phyloP scores from a whole-genome alignment of 2,888 invertebrate genomes.

The Rosalia funebris region DNA sequence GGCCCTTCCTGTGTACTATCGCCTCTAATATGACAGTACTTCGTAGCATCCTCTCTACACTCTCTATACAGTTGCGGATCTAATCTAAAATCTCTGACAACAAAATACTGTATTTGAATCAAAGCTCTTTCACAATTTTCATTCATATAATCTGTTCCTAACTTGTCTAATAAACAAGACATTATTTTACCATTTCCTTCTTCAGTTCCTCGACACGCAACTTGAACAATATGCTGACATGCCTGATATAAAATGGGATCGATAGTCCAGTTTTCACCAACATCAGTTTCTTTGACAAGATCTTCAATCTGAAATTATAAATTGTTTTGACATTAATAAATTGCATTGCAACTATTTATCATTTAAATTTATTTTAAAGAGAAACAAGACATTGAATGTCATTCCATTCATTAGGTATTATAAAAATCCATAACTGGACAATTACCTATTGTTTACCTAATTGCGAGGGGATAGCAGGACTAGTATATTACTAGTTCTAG shows the following conservation, averaged over 20 bases:
- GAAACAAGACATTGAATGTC: no score
- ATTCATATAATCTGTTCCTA: constrained; percentile 86
- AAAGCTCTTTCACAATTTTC: constrained; percentile 90
- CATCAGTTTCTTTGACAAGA: constrained; percentile 87
- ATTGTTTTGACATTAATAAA: no score
- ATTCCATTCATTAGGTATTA: no score
- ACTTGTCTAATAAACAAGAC: constrained; percentile 92
- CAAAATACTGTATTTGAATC: constrained; percentile 96
- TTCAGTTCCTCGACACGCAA: constrained; percentile 76
- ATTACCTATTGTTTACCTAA: no score
- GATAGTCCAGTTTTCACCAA: constrained; percentile 95
- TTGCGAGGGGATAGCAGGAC: no score
- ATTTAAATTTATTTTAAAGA: no score
- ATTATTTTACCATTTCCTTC: constrained; percentile 86
- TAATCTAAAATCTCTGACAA: constrained; percentile 92
- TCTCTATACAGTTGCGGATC: constrained; percentile 89
- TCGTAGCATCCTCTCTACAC: constrained; percentile 88
- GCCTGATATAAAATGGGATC: constrained; percentile 90
- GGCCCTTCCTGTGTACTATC: constrained; percentile 79
- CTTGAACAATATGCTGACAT: constrained; percentile 86
- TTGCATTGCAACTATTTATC: no score
- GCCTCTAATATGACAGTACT: constrained; percentile 79
- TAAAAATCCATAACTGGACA: no score
- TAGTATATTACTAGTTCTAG: no score
- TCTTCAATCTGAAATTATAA: constrained; percentile 72